These are phyloP conservation scores for Paramormyrops hopkinsi DNA, from an alignment of 2,797 vertebrate genomes.

Conservation along the genomic window DNA sequence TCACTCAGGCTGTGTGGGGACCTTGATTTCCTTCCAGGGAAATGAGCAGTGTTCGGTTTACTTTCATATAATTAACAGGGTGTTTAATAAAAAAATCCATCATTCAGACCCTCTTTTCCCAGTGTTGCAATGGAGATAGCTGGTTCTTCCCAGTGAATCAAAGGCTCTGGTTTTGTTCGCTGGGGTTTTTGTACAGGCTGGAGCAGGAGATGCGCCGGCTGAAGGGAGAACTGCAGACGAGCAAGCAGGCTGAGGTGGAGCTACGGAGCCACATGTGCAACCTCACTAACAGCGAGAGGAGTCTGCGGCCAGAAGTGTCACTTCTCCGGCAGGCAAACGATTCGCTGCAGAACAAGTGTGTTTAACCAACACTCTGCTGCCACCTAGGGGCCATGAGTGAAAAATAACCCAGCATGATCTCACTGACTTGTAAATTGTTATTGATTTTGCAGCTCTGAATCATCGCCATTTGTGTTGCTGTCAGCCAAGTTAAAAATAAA, in stretches of 20 bases:
- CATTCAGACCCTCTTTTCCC: neutral
- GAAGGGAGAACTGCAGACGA: slow-evolving; percentile 64
- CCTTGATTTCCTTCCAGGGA: neutral
- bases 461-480: neutral
- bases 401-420: neutral
- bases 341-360: slow-evolving; percentile 73
- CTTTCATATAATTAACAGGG: neutral
- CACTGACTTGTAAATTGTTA: neutral
- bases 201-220: slow-evolving; percentile 67
- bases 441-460: neutral
- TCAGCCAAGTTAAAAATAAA: neutral
- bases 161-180: neutral
- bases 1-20: neutral
- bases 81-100: neutral
- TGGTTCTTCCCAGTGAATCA: neutral
- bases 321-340: slow-evolving; percentile 72
- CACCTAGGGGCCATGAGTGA: neutral
- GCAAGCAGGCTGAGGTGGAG: slow-evolving; percentile 69
- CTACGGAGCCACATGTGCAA: slow-evolving; percentile 70
- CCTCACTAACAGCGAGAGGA: slow-evolving; percentile 70
- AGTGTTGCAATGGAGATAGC: neutral
- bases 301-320: slow-evolving; percentile 66
- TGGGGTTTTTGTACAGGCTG: slow-evolving; percentile 47
- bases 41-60: neutral
- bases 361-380: neutral